These are phyloP conservation scores for Xestia sexstrigata DNA, from an alignment of 2,888 invertebrate species.

Conservation along the genomic window DNA sequence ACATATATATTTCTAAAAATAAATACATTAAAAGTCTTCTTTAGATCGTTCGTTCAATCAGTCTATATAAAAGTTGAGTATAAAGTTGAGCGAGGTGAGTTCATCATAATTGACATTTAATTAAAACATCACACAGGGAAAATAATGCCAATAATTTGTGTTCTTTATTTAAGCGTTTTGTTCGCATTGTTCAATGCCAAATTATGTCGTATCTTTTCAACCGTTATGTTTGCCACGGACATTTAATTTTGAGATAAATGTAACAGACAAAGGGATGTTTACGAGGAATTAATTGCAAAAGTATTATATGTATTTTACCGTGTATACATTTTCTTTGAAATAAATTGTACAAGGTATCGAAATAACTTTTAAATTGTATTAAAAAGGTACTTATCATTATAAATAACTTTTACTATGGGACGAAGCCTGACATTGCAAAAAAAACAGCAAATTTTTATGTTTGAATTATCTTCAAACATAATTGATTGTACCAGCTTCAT, in stretches of 20 bases:
- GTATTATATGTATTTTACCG: not conserved
- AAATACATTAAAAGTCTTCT: no score
- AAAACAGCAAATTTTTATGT: no score
- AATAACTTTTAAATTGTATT: not conserved
- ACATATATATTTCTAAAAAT: not conserved
- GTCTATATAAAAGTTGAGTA: conserved; percentile 36
- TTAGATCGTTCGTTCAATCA: conserved; percentile 3
- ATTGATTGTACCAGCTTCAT: not conserved
- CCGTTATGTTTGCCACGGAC: not conserved
- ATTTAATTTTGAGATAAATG: not conserved
- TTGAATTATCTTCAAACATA: not conserved
- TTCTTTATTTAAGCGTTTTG: conserved; percentile 9
- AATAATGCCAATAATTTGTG: conserved; percentile 1
- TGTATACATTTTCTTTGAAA: not conserved
- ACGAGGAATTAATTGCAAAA: not conserved
- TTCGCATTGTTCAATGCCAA: not conserved
- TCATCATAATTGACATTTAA: conserved; percentile 37
- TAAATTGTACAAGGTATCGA: not conserved
- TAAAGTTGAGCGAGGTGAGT: conserved; percentile 17
- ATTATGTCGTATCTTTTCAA: conserved; percentile 17
- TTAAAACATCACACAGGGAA: conserved; percentile 30
- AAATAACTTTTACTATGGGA: no score
- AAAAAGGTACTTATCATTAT: no score
- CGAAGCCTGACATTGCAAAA: not conserved
- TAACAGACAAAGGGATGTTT: not conserved